These are phyloP conservation scores for Cynaeus angustus DNA, from an alignment of 2,888 invertebrate species.

Conservation along the genomic window DNA sequence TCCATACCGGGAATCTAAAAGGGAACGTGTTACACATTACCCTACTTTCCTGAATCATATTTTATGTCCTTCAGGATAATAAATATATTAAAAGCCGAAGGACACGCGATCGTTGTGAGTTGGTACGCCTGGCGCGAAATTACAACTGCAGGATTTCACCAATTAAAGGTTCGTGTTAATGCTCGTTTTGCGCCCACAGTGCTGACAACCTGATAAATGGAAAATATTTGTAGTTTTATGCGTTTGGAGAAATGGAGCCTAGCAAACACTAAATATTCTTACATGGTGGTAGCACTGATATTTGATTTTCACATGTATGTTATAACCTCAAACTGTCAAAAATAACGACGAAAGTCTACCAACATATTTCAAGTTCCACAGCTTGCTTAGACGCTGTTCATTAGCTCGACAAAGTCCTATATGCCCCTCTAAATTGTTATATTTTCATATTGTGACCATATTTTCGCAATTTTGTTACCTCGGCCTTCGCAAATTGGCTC, in stretches of 20 bases:
- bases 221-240: too few relatives aligned
- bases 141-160: constrained; percentile 3
- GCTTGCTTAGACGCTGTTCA: too few relatives aligned
- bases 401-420: too few relatives aligned
- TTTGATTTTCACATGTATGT: too few relatives aligned
- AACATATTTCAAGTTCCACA: too few relatives aligned
- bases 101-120: constrained; percentile 5
- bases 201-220: not conserved
- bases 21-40: constrained; percentile 15
- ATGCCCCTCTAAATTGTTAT: too few relatives aligned
- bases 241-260: too few relatives aligned
- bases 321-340: too few relatives aligned
- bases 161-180: constrained; percentile 12
- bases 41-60: constrained; percentile 25
- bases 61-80: constrained; percentile 13
- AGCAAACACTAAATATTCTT: too few relatives aligned
- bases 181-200: not conserved
- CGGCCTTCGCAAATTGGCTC: constrained; percentile 6
- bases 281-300: too few relatives aligned
- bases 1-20: not conserved
- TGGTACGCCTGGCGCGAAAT: constrained; percentile 22
- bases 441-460: not conserved
- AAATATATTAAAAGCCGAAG: constrained; percentile 5
- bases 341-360: too few relatives aligned
- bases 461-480: constrained; percentile 12